These are phyloP conservation scores for Archips crataeganus DNA, from an alignment of 2,888 invertebrate species.

Conservation along the genomic window DNA sequence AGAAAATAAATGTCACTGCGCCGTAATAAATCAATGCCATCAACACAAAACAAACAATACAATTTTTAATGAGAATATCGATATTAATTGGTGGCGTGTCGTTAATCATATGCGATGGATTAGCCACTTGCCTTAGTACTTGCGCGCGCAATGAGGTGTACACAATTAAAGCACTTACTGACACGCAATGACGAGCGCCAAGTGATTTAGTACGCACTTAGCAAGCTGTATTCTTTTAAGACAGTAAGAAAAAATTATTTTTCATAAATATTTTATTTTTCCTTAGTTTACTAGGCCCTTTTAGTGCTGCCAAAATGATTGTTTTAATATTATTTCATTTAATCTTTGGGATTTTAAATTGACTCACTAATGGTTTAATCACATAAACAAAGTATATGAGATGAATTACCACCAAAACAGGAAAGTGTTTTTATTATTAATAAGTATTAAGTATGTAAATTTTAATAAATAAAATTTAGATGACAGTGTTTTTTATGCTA, in stretches of 20 bases:
- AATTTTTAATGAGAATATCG: conserved; percentile 18
- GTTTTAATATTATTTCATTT: neutral
- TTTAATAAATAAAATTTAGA: too few relatives aligned
- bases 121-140: neutral
- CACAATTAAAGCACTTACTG: neutral
- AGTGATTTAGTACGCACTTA: neutral
- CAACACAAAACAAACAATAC: neutral
- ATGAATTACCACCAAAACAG: too few relatives aligned
- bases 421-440: too few relatives aligned
- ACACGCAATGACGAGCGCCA: neutral
- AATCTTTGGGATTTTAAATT: neutral
- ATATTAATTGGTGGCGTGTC: conserved; percentile 16
- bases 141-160: conserved; percentile 4
- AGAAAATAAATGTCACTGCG: too few relatives aligned
- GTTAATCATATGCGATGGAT: neutral
- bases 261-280: neutral
- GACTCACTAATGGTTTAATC: too few relatives aligned
- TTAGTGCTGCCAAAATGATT: neutral
- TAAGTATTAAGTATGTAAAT: too few relatives aligned
- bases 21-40: neutral
- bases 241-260: neutral
- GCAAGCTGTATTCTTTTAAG: neutral
- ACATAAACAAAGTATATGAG: too few relatives aligned
- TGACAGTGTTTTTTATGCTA: too few relatives aligned
- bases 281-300: neutral